Evolutionary conservation across 2,888 invertebrate species (phyloP).

Genomic region (Trilocha varians): DNA sequence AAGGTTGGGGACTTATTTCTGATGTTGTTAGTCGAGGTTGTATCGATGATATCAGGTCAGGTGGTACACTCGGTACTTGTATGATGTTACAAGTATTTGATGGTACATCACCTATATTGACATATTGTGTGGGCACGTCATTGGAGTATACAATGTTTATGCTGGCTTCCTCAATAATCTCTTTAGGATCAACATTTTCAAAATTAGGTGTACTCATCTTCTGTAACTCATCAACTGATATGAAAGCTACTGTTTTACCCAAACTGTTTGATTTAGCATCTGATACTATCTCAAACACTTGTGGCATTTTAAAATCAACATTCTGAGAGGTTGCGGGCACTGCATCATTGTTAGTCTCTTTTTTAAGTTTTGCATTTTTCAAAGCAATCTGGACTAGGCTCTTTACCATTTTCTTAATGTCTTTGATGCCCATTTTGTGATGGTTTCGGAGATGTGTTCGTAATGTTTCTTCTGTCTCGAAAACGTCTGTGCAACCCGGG

Average conservation of each 20-base stretch:
- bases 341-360: constrained; percentile 30
- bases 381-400: constrained; percentile 65
- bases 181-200: constrained; percentile 61
- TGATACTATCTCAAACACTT: constrained; percentile 62
- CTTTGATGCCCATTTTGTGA: constrained; percentile 77
- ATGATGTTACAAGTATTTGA: constrained; percentile 40
- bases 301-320: constrained; percentile 54
- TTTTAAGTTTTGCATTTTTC: constrained; percentile 58
- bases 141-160: constrained; percentile 64
- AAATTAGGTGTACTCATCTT: constrained; percentile 65
- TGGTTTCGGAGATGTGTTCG: constrained; percentile 78
- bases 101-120: constrained; percentile 40
- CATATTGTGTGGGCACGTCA: constrained; percentile 51
- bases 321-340: constrained; percentile 25
- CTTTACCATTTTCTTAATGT: constrained; percentile 73
- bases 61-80: constrained; percentile 51
- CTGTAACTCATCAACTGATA: constrained; percentile 60
- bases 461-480: constrained; percentile 76
- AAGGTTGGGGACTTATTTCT: background rate
- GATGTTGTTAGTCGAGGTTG: constrained; percentile 19
- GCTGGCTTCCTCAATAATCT: constrained; percentile 64
- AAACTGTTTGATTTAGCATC: constrained; percentile 42
- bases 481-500: constrained; percentile 78
- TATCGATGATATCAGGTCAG: constrained; percentile 61
- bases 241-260: constrained; percentile 58